Percentiles rank a stretch among this genome's conserved stretches.
Evolutionary conservation across 2,113 vertebrate genomes (phyloP).

Genomic region (Miniopterus natalensis): DNA sequence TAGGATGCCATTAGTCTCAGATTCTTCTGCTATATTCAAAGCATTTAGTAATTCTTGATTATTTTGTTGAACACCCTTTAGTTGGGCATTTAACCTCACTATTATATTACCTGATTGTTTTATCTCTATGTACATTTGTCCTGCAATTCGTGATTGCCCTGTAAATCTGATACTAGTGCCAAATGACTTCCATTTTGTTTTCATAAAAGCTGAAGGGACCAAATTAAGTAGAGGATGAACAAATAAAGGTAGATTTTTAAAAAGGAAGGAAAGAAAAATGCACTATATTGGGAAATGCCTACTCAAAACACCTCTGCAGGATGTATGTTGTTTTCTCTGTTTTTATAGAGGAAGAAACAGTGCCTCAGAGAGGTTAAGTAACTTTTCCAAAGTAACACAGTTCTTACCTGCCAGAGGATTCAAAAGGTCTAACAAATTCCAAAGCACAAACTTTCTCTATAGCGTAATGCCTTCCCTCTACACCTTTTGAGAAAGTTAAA

Average conservation of each 20-base stretch:
- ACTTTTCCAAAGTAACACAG: not conserved
- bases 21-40: not conserved
- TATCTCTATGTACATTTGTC: not conserved
- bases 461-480: not conserved
- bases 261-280: not conserved
- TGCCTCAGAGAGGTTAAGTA: not conserved
- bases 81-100: not conserved
- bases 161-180: not conserved
- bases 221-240: not conserved
- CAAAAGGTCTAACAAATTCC: not conserved
- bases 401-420: not conserved
- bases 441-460: not conserved
- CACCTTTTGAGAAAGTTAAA: slow-evolving; percentile 35
- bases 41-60: not conserved
- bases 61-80: not conserved
- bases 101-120: not conserved
- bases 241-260: not conserved
- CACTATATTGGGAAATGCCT: not conserved
- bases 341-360: not conserved
- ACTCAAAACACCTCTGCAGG: not conserved
- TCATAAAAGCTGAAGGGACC: not conserved
- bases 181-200: not conserved
- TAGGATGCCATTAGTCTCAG: not conserved
- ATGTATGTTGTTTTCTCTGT: not conserved
- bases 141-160: not conserved